These are phyloP conservation scores for Planiliza haematocheilus DNA, from an alignment of 2,113 vertebrate genomes.

Conservation along the genomic window DNA sequence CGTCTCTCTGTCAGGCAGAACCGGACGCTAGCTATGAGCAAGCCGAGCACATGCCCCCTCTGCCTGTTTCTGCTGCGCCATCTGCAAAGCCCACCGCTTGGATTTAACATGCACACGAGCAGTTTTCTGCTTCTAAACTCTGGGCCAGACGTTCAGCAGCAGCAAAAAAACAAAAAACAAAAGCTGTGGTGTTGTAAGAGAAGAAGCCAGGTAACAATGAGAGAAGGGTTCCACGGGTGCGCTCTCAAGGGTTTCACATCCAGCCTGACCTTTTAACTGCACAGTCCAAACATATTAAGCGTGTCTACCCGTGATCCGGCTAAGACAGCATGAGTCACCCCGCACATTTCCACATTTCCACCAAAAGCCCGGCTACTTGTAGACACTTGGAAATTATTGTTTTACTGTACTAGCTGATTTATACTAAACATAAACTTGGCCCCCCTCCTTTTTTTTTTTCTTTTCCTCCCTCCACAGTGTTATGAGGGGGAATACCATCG, in stretches of 20 bases:
- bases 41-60: no score
- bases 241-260: not conserved
- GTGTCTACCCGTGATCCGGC: conserved; percentile 5
- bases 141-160: not conserved
- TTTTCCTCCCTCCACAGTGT: conserved; percentile 41
- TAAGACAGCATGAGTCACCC: conserved; percentile 8
- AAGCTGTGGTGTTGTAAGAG: not conserved
- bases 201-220: not conserved
- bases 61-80: no score
- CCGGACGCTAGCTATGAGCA: no score
- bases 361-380: conserved; percentile 20
- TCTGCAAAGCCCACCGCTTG: no score
- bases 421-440: conserved; percentile 58
- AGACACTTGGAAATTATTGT: conserved; percentile 57
- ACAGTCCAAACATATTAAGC: conserved; percentile 9
- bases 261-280: conserved; percentile 19
- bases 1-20: no score
- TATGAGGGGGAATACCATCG: conserved; percentile 78
- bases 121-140: no score
- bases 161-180: no score
- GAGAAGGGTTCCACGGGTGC: no score
- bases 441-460: conserved; percentile 2
- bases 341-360: conserved; percentile 17
- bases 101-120: no score
- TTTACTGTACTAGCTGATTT: conserved; percentile 63